A percentile compares a stretch with the other conserved stretches of the same genome.
These are phyloP conservation scores for Sebastes vulpes DNA, from an alignment of 2,797 vertebrate species.

Conservation along the genomic window DNA sequence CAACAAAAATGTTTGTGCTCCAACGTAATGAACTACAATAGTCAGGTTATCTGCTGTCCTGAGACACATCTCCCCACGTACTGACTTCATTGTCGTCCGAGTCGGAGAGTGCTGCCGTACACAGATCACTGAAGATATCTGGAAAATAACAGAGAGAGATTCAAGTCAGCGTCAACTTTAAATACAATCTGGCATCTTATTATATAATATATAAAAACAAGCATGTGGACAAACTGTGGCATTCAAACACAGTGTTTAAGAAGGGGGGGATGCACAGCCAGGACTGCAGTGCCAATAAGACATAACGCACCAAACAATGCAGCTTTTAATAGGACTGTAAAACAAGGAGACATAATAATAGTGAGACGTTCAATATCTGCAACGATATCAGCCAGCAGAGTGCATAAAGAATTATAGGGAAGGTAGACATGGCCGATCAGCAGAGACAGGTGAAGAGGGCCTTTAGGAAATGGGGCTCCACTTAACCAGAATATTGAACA, in stretches of 20 bases:
- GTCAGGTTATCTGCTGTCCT: conserved; percentile 82
- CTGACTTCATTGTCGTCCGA: conserved; percentile 82
- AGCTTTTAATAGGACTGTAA: conserved; percentile 41
- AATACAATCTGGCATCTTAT: background rate
- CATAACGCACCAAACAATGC: conserved; percentile 19
- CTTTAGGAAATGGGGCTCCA: conserved; percentile 21
- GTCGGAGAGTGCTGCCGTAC: conserved; percentile 82
- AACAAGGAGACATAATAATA: conserved; percentile 33
- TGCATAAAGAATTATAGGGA: conserved; percentile 37
- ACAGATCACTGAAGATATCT: conserved; percentile 90
- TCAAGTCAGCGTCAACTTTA: conserved; percentile 9
- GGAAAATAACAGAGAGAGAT: conserved; percentile 65
- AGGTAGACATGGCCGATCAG: conserved; percentile 29
- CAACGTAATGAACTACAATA: conserved; percentile 3
- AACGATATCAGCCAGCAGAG: conserved; percentile 39
- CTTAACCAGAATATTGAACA: conserved; percentile 47
- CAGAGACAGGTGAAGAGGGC: conserved; percentile 30
- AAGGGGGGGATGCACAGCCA: conserved; percentile 29
- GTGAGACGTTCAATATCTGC: conserved; percentile 31
- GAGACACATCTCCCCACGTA: conserved; percentile 75
- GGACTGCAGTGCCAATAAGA: conserved; percentile 31
- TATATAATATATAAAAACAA: background rate
- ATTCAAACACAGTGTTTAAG: conserved; percentile 36
- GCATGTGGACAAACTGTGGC: conserved; percentile 6
- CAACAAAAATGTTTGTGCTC: conserved; percentile 17